Conservation (phyloP, 2,113 vertebrate genomes). For the Hippopotamus amphibius region DNA sequence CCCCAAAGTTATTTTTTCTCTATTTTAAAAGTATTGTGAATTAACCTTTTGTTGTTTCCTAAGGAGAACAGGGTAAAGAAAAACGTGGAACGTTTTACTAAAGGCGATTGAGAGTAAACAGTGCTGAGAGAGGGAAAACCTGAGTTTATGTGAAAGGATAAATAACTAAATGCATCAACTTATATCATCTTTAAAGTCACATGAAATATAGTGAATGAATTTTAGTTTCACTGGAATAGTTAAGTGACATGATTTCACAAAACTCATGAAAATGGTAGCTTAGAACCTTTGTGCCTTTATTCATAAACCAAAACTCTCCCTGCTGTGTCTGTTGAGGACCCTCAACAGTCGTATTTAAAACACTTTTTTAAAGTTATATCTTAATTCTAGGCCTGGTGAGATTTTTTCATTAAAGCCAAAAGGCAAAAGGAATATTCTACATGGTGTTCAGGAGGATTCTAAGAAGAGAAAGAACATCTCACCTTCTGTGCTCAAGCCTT, state of each 20-base stretch:
- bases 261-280: slow-evolving; percentile 16
- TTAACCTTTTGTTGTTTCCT: slow-evolving; percentile 52
- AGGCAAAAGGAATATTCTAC: not conserved
- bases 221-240: slow-evolving; percentile 15
- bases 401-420: not conserved
- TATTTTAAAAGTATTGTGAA: slow-evolving; percentile 12
- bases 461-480: not conserved
- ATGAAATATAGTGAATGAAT: not conserved
- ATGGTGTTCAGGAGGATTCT: not conserved
- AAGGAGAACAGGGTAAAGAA: not conserved
- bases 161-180: not conserved
- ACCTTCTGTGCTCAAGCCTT: not conserved
- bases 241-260: not conserved
- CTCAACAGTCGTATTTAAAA: not conserved
- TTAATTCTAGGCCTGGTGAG: not conserved
- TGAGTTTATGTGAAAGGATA: not conserved
- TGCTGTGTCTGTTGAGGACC: not conserved
- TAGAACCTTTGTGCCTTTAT: not conserved
- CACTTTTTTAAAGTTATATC: not conserved
- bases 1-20: slow-evolving; percentile 45
- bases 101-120: slow-evolving; percentile 1
- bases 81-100: not conserved
- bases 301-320: not conserved
- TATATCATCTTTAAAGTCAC: not conserved
- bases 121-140: not conserved